phyloP scores from a whole-genome alignment of 2,888 invertebrate species.

The Apomyelois bistriatella region DNA sequence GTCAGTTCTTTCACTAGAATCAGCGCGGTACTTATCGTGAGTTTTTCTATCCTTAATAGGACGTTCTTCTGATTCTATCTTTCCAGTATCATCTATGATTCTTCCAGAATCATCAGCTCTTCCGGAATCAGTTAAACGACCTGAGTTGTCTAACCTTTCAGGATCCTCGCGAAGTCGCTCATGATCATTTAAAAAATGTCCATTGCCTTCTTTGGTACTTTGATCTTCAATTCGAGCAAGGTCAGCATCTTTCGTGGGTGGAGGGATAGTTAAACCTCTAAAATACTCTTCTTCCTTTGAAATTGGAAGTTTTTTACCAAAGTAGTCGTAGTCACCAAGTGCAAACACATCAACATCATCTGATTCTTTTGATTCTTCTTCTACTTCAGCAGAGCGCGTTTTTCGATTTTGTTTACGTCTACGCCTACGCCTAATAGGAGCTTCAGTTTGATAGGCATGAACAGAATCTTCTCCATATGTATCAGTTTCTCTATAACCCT shows the following conservation, averaged over 20 bases:
- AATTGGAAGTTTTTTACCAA: slow-evolving; percentile 51
- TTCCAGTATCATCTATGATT: slow-evolving; percentile 25
- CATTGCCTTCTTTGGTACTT: slow-evolving; percentile 25
- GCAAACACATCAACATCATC: slow-evolving; percentile 35
- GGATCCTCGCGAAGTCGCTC: slow-evolving; percentile 56
- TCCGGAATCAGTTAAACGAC: slow-evolving; percentile 25
- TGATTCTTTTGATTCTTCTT: slow-evolving; percentile 4
- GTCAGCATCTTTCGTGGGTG: slow-evolving; percentile 58
- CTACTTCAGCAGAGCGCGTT: slow-evolving; percentile 38
- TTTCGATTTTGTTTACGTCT: slow-evolving; percentile 51
- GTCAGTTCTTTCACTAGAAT: slow-evolving; percentile 37
- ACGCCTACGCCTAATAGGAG: slow-evolving; percentile 44
- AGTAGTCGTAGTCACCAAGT: slow-evolving; percentile 62
- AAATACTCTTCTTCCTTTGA: slow-evolving; percentile 61
- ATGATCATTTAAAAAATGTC: slow-evolving; percentile 53
- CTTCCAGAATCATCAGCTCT: slow-evolving; percentile 27
- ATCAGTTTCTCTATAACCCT: slow-evolving; percentile 32
- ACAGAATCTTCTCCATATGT: slow-evolving; percentile 50
- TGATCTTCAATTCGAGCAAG: slow-evolving; percentile 48
- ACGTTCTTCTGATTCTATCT: slow-evolving; percentile 24
- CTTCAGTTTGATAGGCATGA: slow-evolving; percentile 41
- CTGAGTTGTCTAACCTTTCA: slow-evolving; percentile 30
- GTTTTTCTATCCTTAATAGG: slow-evolving; percentile 26
- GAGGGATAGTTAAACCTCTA: slow-evolving; percentile 47
- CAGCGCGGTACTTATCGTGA: slow-evolving; percentile 29